These are phyloP conservation scores for Drosophila pandora DNA, from an alignment of 1,140 invertebrate genomes.

Conservation along the genomic window DNA sequence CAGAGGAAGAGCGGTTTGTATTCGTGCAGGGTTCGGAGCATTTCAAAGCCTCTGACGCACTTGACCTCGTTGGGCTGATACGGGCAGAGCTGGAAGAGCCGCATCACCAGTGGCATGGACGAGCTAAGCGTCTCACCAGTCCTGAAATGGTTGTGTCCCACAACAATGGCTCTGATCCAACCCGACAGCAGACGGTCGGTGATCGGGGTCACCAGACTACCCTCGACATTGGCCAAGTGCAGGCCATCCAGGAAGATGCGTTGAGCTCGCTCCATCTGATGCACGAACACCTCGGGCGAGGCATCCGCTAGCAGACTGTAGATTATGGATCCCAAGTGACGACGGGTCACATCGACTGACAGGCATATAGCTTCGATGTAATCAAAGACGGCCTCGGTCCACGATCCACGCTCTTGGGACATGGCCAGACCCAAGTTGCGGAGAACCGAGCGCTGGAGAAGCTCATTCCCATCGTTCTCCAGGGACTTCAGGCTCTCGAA, in stretches of 20 bases:
- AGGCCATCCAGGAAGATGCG: neutral
- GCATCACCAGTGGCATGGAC: neutral
- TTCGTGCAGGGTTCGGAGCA: neutral
- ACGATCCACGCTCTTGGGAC: neutral
- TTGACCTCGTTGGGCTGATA: neutral
- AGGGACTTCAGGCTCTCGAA: neutral
- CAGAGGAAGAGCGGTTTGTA: neutral
- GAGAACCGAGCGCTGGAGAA: neutral
- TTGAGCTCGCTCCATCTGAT: neutral
- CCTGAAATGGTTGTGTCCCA: neutral
- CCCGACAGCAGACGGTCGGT: neutral
- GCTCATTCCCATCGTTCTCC: neutral
- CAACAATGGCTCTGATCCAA: neutral
- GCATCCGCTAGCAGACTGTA: neutral
- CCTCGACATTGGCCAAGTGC: neutral
- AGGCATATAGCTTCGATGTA: neutral
- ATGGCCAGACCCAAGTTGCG: slow-evolving; percentile 1
- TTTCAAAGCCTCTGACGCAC: neutral
- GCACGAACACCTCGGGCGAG: neutral
- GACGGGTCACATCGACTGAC: neutral
- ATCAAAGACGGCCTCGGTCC: neutral
- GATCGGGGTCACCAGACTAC: neutral
- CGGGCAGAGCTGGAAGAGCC: neutral
- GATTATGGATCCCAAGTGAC: neutral
- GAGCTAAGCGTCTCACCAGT: neutral